Evolutionary conservation across 1,140 invertebrate species (phyloP), one percentile per base, ranked within the genome.

Genomic region (Vanessa tameamea): DNA sequence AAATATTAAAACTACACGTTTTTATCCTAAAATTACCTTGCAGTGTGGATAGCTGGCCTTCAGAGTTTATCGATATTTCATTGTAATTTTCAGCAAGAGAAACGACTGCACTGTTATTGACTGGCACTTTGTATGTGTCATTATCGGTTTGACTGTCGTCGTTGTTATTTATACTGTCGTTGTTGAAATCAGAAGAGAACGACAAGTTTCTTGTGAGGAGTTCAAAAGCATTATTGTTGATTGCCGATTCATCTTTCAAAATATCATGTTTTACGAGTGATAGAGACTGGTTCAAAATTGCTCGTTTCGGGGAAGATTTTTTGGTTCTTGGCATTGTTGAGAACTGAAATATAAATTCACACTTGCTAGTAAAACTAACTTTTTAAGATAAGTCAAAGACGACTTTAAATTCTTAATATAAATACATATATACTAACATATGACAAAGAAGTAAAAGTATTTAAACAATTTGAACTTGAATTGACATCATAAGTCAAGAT

Each of bases 271-370:
- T 88, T 69, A 92, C 83, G 80, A 92, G 75, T 43, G 90, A 88
- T 68, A 90, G 61, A 8, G 87, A 85, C 75, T 92, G 82, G 82
- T 90, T 89, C 82, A 89, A 78, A 47, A 85, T 75, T 5, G 85
- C 82, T 57, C 91, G 89, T 64, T 87, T 88, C 7, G 92, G 85
- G 50, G 90, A 90, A 47, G 87, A 80, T 73, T 93, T 93, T 84
- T 93, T 94, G 78, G 91, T 90, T 78, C 94, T 91, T 53, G 94
- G 94, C 92, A 95, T 95, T 20, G 94, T 95, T 50, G 94, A 94
- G 80, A 95, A 95, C 94, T 94, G 88, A 64, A 84, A 87, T 72
- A 67, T 31, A 61, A 8, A 43, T 43, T 9, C 37, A 43, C 6
- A 43, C 7, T 9, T 9, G 37, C 8, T 11, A 9, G 9, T 5